Evolutionary conservation across 2,797 vertebrate species (phyloP).

Genomic region (Catharus ustulatus): DNA sequence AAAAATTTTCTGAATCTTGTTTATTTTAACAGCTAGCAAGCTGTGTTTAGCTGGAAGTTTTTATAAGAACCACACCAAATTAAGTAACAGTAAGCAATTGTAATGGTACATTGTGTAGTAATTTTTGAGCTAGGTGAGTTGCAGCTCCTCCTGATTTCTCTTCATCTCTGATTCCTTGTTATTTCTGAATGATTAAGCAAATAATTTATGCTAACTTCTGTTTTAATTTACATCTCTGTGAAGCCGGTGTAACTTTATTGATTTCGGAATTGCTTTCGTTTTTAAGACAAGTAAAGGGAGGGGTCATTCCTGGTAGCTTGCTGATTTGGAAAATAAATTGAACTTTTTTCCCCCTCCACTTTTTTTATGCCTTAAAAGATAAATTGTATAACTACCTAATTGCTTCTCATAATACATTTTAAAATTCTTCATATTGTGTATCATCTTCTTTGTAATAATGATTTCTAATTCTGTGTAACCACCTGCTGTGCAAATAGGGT

Average conservation of each 20-base stretch:
- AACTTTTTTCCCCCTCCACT: accelerated
- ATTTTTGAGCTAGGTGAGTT: background rate
- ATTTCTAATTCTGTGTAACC: background rate
- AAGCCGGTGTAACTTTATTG: background rate
- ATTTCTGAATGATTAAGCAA: conserved; percentile 38
- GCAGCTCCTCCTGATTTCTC: background rate
- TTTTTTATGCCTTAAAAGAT: background rate
- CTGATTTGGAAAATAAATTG: background rate
- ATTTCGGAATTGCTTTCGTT: background rate
- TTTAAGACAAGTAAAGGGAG: background rate
- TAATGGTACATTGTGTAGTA: background rate
- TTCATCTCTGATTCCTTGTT: background rate
- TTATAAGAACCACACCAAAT: background rate
- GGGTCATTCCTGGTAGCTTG: background rate
- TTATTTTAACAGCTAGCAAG: background rate
- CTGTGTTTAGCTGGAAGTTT: background rate
- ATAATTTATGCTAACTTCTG: background rate
- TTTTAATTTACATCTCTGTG: conserved; percentile 17
- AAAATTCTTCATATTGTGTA: background rate
- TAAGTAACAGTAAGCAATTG: background rate
- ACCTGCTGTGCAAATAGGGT: background rate
- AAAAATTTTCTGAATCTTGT: background rate
- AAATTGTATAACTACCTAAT: background rate
- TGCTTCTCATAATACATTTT: background rate
- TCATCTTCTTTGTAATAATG: background rate